Conservation (phyloP, 2,113 vertebrate species). For the Aix galericulata region DNA sequence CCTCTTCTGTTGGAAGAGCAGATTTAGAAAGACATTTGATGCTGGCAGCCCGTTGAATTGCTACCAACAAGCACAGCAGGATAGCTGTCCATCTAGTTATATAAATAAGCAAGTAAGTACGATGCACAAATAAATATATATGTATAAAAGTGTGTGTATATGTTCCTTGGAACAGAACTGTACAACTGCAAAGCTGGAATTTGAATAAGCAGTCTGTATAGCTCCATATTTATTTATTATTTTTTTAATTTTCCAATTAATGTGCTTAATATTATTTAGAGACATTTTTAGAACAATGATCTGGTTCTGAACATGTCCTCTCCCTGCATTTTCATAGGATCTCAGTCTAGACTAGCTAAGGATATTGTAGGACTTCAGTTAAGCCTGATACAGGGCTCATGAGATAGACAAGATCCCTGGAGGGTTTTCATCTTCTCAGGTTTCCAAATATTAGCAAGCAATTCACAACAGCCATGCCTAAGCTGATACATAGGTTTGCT, state of each 20-base stretch:
- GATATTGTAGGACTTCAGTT: background rate
- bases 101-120: background rate
- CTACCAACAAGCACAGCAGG: background rate
- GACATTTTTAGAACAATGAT: background rate
- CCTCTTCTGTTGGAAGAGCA: background rate
- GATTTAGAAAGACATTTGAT: slow-evolving; percentile 7
- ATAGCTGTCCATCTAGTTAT: background rate
- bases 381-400: background rate
- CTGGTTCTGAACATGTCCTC: background rate
- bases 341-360: background rate
- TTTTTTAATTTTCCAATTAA: background rate
- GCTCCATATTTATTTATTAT: background rate
- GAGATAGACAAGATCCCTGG: background rate
- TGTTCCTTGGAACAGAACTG: background rate
- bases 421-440: background rate
- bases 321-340: background rate
- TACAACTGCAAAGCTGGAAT: background rate
- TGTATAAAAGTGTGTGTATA: background rate
- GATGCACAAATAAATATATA: background rate
- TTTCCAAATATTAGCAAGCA: slow-evolving; percentile 3
- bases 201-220: background rate
- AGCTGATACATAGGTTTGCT: background rate
- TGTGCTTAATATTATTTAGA: background rate
- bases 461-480: background rate
- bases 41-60: background rate